These are phyloP conservation scores for Threskiornis aethiopicus DNA, from an alignment of 2,797 vertebrate species.

Conservation along the genomic window DNA sequence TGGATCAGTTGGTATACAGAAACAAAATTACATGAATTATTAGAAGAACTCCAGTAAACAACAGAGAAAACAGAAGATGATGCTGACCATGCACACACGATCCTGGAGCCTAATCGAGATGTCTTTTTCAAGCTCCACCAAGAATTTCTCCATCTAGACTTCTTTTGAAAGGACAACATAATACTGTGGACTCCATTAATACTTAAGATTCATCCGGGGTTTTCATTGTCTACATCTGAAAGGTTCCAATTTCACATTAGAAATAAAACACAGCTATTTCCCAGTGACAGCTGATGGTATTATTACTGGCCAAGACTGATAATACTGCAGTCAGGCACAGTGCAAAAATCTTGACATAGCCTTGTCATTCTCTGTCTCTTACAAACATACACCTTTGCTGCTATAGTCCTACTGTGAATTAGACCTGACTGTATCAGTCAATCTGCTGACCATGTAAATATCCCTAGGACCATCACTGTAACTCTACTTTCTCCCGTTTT, in stretches of 20 bases:
- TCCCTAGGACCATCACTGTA: not conserved
- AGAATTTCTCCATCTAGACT: not conserved
- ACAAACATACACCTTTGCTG: not conserved
- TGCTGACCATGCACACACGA: not conserved
- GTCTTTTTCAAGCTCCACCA: not conserved
- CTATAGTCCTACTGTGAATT: not conserved
- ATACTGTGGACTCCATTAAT: not conserved
- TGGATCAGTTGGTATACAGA: not conserved
- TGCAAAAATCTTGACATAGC: not conserved
- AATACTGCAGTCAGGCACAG: not conserved
- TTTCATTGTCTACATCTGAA: accelerated
- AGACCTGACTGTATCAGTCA: not conserved
- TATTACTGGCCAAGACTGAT: not conserved
- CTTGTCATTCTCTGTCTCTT: not conserved
- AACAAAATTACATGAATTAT: not conserved
- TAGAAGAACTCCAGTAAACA: not conserved
- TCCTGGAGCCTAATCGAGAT: not conserved
- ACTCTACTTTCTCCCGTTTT: not conserved
- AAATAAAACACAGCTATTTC: not conserved
- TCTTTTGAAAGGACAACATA: not conserved
- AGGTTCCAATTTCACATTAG: not conserved
- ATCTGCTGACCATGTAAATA: not conserved
- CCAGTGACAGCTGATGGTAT: not conserved
- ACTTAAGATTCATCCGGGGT: not conserved
- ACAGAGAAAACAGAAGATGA: not conserved